Evolutionary conservation across 2,888 invertebrate species (phyloP), one percentile per base, ranked within the genome.

Genomic region (Napeogenes inachia): DNA sequence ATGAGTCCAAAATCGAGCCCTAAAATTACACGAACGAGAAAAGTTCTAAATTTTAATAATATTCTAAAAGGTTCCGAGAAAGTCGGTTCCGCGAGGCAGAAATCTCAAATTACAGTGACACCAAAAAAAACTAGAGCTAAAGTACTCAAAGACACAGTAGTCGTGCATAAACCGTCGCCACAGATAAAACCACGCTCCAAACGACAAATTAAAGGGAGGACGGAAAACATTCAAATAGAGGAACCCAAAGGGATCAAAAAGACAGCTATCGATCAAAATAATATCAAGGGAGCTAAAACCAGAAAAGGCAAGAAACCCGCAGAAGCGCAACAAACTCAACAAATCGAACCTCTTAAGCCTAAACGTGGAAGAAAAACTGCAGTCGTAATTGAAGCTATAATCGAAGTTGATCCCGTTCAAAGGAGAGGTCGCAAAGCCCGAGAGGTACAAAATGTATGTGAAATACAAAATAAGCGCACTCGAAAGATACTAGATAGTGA

Each of bases 121-220:
- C 78, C 82, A 30, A 80, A 77, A 65, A 79, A 55, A 45, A 70
- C 74, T 3, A 75, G 79, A 67, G 71, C 73, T 12, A 79, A 74
- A 71, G 71, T 70, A 8, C 69, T 65, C 13, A 76, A 70, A 62
- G 66, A 67, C 0, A 73, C 71, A 5, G 70, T 80, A 0, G 77
- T 77, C 2, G 68, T 81, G 0, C 65, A 59, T 3, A 80, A 82
- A 65, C 77, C 79, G 0, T 78, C 82, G 0, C 84, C 84, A 0
- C 70, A 73, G 54, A 3, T 75, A 13, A 81, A 82, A 64, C 80
- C 82, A 3, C 71, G 65, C 50, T 60, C 70, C 33, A 61, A 57
- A 21, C 70, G 67, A 62, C 64, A 64, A n/a, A 50, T 38, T 50
- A 59, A 38, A 6, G 54, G 54, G 13, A 32, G 57, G 21, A 13